Evolutionary conservation across 2,113 vertebrate genomes (phyloP).

Genomic region (Raphicerus campestris): DNA sequence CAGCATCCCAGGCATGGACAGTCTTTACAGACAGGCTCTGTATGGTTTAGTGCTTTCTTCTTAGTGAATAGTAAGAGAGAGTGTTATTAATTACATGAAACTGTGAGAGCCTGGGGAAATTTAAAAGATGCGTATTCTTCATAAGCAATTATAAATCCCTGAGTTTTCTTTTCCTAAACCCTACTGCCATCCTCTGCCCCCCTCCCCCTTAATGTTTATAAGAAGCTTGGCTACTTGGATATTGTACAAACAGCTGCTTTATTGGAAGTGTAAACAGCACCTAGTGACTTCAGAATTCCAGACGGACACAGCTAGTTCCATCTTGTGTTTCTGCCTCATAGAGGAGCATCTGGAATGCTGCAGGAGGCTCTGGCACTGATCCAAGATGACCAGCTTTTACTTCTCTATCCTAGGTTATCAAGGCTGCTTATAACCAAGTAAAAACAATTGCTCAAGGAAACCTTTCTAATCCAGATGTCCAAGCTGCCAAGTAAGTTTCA

Average conservation of each 20-base stretch:
- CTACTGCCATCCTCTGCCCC: neutral
- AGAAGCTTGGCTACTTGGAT: neutral
- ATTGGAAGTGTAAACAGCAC: neutral
- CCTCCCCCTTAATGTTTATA: neutral
- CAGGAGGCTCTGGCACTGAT: neutral
- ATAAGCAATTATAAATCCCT: neutral
- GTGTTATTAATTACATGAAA: neutral
- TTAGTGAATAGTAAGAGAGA: neutral
- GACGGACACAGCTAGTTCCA: neutral
- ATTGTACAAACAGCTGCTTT: neutral
- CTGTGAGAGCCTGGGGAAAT: neutral
- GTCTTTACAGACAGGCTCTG: neutral
- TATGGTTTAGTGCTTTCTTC: neutral
- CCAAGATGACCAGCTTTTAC: neutral
- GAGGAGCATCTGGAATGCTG: neutral
- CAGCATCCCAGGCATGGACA: neutral
- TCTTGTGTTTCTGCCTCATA: neutral
- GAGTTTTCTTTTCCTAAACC: neutral
- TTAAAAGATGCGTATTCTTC: neutral
- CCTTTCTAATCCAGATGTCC: slow-evolving; percentile 86
- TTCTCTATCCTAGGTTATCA: slow-evolving; percentile 87
- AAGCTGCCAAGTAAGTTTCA: slow-evolving; percentile 90
- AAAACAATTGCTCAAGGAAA: slow-evolving; percentile 88
- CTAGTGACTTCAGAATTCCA: neutral
- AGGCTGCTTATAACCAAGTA: slow-evolving; percentile 88